phyloP scores from a whole-genome alignment of 1,140 invertebrate species.

The Drepana arcuata region DNA sequence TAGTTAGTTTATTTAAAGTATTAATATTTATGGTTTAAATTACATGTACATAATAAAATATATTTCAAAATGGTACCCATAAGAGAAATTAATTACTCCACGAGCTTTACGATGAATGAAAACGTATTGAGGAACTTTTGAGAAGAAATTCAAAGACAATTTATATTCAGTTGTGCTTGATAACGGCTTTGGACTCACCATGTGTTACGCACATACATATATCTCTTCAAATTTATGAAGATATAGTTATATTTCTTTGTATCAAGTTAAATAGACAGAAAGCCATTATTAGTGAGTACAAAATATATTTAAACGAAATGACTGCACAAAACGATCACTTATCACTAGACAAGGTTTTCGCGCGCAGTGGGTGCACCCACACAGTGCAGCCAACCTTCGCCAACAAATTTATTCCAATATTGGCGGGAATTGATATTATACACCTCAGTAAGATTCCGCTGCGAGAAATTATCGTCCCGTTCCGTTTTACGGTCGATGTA shows the following conservation, averaged over 20 bases:
- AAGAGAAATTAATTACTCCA: too few relatives aligned
- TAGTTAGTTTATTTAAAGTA: too few relatives aligned
- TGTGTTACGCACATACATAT: too few relatives aligned
- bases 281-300: neutral
- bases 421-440: conserved; percentile 10
- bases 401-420: conserved; percentile 15
- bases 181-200: neutral
- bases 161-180: too few relatives aligned
- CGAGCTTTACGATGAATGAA: too few relatives aligned
- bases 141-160: too few relatives aligned
- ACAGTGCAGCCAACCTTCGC: conserved; percentile 6
- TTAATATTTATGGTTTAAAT: too few relatives aligned
- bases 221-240: too few relatives aligned
- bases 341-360: conserved; percentile 9
- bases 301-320: neutral
- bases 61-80: too few relatives aligned
- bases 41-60: too few relatives aligned
- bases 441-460: too few relatives aligned
- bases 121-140: too few relatives aligned
- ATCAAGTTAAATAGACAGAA: neutral
- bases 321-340: conserved; percentile 1
- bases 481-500: conserved; percentile 21
- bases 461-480: conserved; percentile 21
- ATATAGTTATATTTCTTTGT: neutral
- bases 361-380: conserved; percentile 20